phyloP scores from a whole-genome alignment of 1,140 invertebrate species.

The Aphaenogaster ashmeadi region DNA sequence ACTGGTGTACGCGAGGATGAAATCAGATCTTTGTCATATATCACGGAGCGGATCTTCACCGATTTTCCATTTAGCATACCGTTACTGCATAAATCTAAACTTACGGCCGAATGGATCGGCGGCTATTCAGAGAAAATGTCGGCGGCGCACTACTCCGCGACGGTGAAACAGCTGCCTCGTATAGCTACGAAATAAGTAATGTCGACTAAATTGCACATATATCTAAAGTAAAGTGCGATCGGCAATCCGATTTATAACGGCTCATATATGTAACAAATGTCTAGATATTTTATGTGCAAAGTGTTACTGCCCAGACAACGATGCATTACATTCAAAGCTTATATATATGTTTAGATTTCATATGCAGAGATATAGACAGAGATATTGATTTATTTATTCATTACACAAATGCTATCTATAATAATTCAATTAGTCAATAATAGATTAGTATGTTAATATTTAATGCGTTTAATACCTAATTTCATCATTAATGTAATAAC shows the following conservation, averaged over 20 bases:
- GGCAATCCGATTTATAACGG: constrained; percentile 47
- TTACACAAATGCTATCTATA: constrained; percentile 3
- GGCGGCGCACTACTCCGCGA: constrained; percentile 15
- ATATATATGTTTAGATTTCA: not conserved
- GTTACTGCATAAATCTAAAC: constrained; percentile 54
- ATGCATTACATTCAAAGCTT: not conserved
- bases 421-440: not conserved
- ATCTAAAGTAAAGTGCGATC: constrained; percentile 43
- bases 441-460: constrained; percentile 30
- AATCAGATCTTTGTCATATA: constrained; percentile 6
- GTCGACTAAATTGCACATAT: constrained; percentile 53
- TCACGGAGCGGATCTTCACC: constrained; percentile 23
- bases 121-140: constrained; percentile 56
- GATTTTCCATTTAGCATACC: constrained; percentile 41
- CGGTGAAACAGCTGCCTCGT: constrained; percentile 56
- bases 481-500: not conserved
- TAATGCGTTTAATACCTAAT: not conserved
- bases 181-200: constrained; percentile 53
- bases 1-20: not conserved
- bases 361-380: not conserved
- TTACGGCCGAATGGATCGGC: constrained; percentile 40
- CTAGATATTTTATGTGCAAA: not conserved
- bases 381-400: not conserved
- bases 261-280: constrained; percentile 23
- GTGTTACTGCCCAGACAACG: not conserved